phyloP scores from a whole-genome alignment of 2,888 invertebrate genomes.

The Meiosimyza platycephala region DNA sequence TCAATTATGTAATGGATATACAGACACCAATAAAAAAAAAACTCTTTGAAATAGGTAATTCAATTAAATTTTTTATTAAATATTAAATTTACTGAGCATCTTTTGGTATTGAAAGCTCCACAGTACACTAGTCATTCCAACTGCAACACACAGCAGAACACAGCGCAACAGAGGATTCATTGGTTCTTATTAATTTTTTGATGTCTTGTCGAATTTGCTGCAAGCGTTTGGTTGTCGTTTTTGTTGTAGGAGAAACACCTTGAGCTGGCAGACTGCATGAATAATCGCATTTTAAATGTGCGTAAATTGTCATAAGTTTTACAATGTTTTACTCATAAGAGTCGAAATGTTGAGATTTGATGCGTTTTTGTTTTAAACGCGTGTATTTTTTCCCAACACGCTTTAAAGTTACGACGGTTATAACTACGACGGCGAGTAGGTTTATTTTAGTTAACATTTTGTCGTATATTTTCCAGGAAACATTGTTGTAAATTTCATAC shows the following conservation, averaged over 20 bases:
- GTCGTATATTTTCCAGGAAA: slow-evolving; percentile 39
- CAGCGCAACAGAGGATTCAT: slow-evolving; percentile 27
- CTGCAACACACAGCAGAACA: no score
- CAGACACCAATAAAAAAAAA: no score
- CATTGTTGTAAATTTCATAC: slow-evolving; percentile 41
- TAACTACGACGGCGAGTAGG: slow-evolving; percentile 1
- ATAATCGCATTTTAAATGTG: slow-evolving; percentile 38
- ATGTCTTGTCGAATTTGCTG: slow-evolving; percentile 44
- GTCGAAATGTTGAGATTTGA: slow-evolving; percentile 38
- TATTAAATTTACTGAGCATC: no score
- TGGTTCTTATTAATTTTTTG: slow-evolving; percentile 40
- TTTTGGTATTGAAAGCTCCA: no score
- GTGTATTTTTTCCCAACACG: slow-evolving; percentile 1
- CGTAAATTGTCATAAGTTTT: slow-evolving; percentile 45
- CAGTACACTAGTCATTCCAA: no score
- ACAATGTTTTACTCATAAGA: slow-evolving; percentile 39
- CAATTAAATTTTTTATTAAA: no score
- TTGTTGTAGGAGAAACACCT: slow-evolving; percentile 28
- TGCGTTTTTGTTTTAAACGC: slow-evolving; percentile 33
- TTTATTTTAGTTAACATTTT: slow-evolving; percentile 23
- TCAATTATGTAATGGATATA: no score
- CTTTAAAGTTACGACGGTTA: not conserved
- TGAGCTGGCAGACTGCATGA: slow-evolving; percentile 36
- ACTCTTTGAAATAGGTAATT: no score
- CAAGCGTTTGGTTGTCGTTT: slow-evolving; percentile 43